Evolutionary conservation across 2,113 vertebrate species (phyloP).

Genomic region (Nothoprocta perdicaria): DNA sequence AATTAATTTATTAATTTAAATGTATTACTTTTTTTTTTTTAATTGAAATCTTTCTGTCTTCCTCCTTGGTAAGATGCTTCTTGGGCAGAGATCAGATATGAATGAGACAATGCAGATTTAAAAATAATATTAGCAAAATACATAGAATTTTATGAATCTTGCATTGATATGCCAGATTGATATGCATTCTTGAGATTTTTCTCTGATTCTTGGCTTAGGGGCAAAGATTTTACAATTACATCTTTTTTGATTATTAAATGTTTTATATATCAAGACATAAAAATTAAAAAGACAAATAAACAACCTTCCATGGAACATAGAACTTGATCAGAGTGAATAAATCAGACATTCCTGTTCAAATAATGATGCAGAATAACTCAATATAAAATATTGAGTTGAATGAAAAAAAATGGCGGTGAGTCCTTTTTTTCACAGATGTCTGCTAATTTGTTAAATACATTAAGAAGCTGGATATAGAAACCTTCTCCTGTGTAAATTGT

Average conservation of each 20-base stretch:
- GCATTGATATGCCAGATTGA: neutral
- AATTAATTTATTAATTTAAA: neutral
- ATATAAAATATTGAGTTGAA: neutral
- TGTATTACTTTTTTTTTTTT: neutral
- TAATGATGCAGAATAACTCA: neutral
- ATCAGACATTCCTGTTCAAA: neutral
- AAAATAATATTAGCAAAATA: neutral
- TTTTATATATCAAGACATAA: neutral
- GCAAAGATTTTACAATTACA: neutral
- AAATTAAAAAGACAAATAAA: neutral
- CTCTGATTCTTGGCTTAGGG: neutral
- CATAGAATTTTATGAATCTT: neutral
- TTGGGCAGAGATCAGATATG: fast-evolving
- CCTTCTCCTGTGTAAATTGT: neutral
- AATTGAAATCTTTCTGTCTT: neutral
- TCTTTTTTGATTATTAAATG: neutral
- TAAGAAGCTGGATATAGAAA: neutral
- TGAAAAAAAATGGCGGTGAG: neutral
- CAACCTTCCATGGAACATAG: neutral
- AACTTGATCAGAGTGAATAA: neutral
- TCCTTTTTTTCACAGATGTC: neutral
- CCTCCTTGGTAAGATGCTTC: neutral
- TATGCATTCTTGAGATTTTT: neutral
- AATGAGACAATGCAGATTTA: neutral
- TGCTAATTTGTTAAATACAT: neutral